phyloP scores from a whole-genome alignment of 2,888 invertebrate species.

The Hyppa rectilinea region DNA sequence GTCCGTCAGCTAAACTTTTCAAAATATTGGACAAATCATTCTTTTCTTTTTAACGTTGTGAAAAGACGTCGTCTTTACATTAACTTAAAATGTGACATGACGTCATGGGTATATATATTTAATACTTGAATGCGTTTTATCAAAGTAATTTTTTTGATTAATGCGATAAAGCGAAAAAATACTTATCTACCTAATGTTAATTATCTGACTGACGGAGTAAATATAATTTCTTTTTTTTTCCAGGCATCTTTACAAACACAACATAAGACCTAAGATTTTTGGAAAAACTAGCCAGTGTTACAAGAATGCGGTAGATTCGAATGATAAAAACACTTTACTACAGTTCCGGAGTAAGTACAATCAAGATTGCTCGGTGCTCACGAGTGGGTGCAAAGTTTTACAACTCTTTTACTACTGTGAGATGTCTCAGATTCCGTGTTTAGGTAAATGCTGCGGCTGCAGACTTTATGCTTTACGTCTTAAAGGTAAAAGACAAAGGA shows the following conservation, averaged over 20 bases:
- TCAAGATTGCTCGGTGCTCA: conserved; percentile 30
- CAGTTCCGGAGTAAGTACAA: conserved; percentile 18
- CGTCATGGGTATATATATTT: no score
- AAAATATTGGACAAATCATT: no score
- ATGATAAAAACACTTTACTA: conserved; percentile 12
- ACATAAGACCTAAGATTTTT: neutral
- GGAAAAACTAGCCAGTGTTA: neutral
- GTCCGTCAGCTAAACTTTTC: no score
- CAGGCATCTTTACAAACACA: conserved; percentile 11
- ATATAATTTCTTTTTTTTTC: no score
- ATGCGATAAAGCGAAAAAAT: no score
- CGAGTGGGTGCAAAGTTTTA: conserved; percentile 47
- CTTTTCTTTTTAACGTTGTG: no score
- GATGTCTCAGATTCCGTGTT: conserved; percentile 30
- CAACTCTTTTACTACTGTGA: conserved; percentile 55
- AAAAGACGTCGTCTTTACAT: no score
- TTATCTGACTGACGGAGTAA: no score
- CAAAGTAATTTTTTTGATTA: no score
- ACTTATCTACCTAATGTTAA: no score
- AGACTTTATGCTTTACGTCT: conserved; percentile 12
- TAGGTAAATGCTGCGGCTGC: conserved; percentile 27
- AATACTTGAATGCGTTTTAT: no score
- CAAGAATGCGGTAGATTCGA: conserved; percentile 3
- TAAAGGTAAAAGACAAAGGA: conserved; percentile 3
- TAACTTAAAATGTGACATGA: no score